Conservation (phyloP, 2,797 vertebrate genomes). For the Hipposideros larvatus region DNA sequence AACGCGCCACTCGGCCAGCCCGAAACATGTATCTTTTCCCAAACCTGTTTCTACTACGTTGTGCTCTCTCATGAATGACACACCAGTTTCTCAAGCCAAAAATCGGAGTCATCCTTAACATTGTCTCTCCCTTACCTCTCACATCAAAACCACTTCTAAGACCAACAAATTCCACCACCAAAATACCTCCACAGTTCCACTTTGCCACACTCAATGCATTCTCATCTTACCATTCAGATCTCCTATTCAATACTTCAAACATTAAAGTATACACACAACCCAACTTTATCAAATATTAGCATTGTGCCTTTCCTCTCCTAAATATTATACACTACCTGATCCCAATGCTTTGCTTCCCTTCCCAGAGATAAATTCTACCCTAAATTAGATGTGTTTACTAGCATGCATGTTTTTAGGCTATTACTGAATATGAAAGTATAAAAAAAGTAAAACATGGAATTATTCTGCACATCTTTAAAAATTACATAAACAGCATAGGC, state of each 20-base stretch:
- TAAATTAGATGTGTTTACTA: not conserved
- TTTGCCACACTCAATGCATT: not conserved
- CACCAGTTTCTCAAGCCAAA: not conserved
- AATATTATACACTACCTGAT: not conserved
- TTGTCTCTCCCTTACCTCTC: not conserved
- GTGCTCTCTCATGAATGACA: conserved; percentile 15
- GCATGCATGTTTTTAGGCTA: not conserved
- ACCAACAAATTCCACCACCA: not conserved
- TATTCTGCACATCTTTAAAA: conserved; percentile 3
- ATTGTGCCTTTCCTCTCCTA: not conserved
- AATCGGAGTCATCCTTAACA: not conserved
- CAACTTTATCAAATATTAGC: not conserved
- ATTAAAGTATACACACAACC: not conserved
- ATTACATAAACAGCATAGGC: not conserved
- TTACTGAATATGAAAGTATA: not conserved
- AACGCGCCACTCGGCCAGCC: no score
- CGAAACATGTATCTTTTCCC: not conserved
- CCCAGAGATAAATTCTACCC: not conserved
- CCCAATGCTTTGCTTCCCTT: not conserved
- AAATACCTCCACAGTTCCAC: not conserved
- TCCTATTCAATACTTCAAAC: not conserved
- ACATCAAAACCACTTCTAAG: not conserved
- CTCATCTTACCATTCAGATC: not conserved
- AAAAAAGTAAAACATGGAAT: not conserved
- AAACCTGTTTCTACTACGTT: not conserved